Conservation (phyloP, 2,113 vertebrate genomes). For the Chionomys nivalis region DNA sequence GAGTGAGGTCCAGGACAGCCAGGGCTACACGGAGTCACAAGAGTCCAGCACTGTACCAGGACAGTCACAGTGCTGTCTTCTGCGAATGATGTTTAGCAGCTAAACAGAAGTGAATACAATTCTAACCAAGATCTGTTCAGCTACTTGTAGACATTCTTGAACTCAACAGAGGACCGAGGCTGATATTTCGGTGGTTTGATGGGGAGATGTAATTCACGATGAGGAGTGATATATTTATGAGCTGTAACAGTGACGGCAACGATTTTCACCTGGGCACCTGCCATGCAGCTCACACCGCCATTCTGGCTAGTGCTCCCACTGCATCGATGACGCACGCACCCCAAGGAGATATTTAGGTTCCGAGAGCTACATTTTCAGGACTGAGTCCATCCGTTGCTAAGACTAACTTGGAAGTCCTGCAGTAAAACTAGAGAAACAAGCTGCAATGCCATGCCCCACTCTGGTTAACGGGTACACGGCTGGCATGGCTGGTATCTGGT, state of each 20-base stretch:
- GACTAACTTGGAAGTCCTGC: background rate
- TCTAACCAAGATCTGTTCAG: background rate
- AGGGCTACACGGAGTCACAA: background rate
- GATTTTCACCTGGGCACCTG: background rate
- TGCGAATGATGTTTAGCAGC: background rate
- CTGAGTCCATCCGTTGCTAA: background rate
- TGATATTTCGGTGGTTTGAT: background rate
- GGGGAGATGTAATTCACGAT: background rate
- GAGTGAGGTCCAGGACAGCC: background rate
- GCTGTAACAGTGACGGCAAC: background rate
- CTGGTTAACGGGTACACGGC: background rate
- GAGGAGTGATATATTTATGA: background rate
- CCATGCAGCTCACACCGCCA: fast-evolving
- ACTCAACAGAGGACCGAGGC: background rate
- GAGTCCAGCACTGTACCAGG: background rate
- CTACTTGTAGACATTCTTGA: no score
- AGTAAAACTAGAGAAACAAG: background rate
- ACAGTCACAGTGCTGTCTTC: background rate
- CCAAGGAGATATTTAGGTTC: background rate
- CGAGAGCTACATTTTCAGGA: background rate
- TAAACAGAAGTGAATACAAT: constrained; percentile 5
- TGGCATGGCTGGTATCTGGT: background rate
- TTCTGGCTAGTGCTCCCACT: background rate
- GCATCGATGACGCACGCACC: background rate
- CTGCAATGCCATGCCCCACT: background rate